Evolutionary conservation across 2,113 vertebrate genomes (phyloP).

Genomic region (Zapornia atra): DNA sequence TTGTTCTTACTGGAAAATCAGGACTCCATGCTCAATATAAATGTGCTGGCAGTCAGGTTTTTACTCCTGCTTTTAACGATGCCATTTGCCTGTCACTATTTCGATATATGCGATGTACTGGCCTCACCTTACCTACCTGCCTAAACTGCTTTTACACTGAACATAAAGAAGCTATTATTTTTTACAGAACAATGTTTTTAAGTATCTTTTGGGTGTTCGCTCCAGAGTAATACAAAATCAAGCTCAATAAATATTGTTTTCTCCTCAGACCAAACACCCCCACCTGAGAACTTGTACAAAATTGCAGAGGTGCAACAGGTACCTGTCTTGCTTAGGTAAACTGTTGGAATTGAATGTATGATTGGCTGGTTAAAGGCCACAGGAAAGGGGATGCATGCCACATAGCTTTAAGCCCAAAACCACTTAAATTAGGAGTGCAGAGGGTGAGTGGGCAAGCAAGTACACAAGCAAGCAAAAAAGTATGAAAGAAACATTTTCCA

Average conservation of each 20-base stretch:
- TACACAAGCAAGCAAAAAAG: not conserved
- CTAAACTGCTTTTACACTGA: not conserved
- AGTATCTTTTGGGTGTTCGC: not conserved
- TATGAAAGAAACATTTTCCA: not conserved
- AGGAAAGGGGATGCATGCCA: not conserved
- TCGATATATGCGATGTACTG: not conserved
- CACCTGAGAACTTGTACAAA: not conserved
- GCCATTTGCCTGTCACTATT: not conserved
- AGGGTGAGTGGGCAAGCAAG: not conserved
- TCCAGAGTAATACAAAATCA: not conserved
- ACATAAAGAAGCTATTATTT: not conserved
- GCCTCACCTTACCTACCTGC: not conserved
- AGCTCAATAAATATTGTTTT: not conserved
- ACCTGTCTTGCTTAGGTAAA: not conserved
- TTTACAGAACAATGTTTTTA: not conserved
- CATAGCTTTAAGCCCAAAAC: not conserved
- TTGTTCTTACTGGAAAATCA: not conserved
- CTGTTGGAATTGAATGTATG: not conserved
- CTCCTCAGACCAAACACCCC: not conserved
- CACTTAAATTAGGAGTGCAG: not conserved
- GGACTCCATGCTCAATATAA: not conserved
- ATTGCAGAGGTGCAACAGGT: not conserved
- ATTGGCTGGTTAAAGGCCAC: not conserved
- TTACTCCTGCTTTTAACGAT: not conserved
- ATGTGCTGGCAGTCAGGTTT: not conserved